A percentile compares a stretch with the other conserved stretches of the same genome.
Conservation (phyloP, 1,140 invertebrate species). For the Neodiprion lecontei region DNA sequence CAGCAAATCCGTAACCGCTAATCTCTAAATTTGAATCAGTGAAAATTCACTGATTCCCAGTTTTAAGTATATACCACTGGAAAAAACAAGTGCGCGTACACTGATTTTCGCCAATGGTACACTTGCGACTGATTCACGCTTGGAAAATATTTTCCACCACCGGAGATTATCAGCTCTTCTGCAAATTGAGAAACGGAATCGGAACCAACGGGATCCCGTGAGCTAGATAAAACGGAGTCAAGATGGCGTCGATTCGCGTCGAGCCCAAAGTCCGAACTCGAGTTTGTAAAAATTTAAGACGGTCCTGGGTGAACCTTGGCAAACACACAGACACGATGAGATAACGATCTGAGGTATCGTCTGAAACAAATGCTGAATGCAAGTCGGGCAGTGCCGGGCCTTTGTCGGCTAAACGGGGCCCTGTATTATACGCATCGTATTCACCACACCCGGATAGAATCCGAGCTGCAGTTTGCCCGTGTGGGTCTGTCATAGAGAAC, state of each 20-base stretch:
- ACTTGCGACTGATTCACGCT: too few species aligned
- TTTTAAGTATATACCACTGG: too few species aligned
- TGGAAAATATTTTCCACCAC: too few species aligned
- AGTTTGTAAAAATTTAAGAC: constrained; percentile 39
- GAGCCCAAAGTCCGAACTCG: background rate
- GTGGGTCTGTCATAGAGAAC: constrained; percentile 46
- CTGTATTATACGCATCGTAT: constrained; percentile 48
- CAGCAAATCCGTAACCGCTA: too few species aligned
- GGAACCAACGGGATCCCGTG: background rate
- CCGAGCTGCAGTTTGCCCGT: constrained; percentile 26
- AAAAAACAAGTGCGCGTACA: too few species aligned
- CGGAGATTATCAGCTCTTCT: too few species aligned
- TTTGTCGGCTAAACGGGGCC: constrained; percentile 52
- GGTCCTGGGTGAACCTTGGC: constrained; percentile 39
- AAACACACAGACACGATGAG: constrained; percentile 44
- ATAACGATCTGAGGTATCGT: constrained; percentile 59
- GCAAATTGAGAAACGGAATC: background rate
- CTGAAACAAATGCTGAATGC: constrained; percentile 60
- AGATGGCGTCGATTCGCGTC: background rate
- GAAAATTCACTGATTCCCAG: too few species aligned
- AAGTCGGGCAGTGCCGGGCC: constrained; percentile 48
- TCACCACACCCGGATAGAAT: constrained; percentile 48
- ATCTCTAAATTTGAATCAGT: too few species aligned
- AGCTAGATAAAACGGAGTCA: background rate
- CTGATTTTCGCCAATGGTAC: too few species aligned